Conservation (phyloP, 1,140 invertebrate genomes). For the Megalonaias nervosa region DNA sequence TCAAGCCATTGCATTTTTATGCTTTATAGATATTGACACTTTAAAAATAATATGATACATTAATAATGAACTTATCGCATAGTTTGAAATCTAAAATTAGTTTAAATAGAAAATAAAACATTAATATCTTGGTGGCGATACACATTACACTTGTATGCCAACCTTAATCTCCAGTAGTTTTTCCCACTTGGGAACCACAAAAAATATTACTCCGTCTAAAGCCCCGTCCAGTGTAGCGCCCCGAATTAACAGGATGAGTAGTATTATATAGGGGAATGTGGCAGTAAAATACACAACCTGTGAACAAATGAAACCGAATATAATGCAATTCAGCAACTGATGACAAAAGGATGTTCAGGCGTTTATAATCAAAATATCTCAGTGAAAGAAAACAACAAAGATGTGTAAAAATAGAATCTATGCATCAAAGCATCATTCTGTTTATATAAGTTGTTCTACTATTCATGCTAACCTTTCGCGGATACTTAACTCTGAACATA, state of each 20-base stretch:
- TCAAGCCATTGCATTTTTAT: too few species aligned
- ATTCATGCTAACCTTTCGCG: too few species aligned
- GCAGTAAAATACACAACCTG: slow-evolving; percentile 74
- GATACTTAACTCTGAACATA: too few species aligned
- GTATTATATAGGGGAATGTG: slow-evolving; percentile 71
- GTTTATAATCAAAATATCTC: too few species aligned
- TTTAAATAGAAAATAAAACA: neutral
- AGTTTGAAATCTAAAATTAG: neutral
- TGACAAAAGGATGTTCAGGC: too few species aligned
- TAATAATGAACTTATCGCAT: neutral
- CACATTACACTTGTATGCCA: slow-evolving; percentile 2
- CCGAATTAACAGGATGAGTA: slow-evolving; percentile 68
- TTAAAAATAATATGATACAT: neutral
- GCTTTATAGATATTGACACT: neutral
- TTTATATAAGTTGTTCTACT: too few species aligned
- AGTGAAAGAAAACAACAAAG: too few species aligned
- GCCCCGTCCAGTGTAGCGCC: slow-evolving; percentile 83
- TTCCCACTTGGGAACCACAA: slow-evolving; percentile 71
- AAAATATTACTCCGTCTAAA: slow-evolving; percentile 82
- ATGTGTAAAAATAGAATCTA: too few species aligned
- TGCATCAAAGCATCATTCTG: too few species aligned
- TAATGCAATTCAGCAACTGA: neutral
- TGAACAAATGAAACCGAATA: slow-evolving; percentile 11
- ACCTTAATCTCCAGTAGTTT: slow-evolving; percentile 57
- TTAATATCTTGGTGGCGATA: neutral